Evolutionary conservation across 2,797 vertebrate genomes (phyloP), one percentile per base, ranked within the genome.

Genomic region (Helicolenus hilgendorfi): DNA sequence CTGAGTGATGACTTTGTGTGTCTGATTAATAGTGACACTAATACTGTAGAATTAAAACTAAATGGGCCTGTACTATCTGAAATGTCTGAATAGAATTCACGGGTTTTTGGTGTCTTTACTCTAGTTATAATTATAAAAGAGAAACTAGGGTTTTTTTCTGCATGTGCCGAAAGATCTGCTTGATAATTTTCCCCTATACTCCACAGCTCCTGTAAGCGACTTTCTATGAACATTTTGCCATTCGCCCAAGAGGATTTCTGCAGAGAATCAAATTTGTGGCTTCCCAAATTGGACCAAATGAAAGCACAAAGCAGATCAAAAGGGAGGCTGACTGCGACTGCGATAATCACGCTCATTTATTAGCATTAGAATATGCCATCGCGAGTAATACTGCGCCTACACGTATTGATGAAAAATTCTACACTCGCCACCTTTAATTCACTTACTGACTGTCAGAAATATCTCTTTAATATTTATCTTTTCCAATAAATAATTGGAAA

Each of bases 261-360:
- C 59, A 11, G 8, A 80, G 76, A 90, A 93, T 92, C 63, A 72
- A 85, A 91, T 93, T 72, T 81, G 75, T 68, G 49, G 53, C 69
- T 74, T 81, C 64, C 69, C 36, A 88, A 91, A 89, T 87, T 90
- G 87, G 74, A 81, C 74, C 63, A 87, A 92, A 91, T 89, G 83
- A 90, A 92, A 84, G 88, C 88, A 93, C 68, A 90, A 85, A 88
- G 81, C 74, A 84, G 88, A 92, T 86, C 67, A 90, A 87, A 93
- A 74, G 72, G 38, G 18, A 59, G 64, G 83, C 69, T 72, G 80
- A 64, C 56, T 75, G 58, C 41, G 24, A 84, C 84, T 84, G 73
- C 31, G 64, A 89, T 80, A 92, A 92, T 79, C 80, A 73, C 22
- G 76, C 86, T 89, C 81, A 87, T 93, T 84, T 93, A 85, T 92